Conservation (phyloP, 2,888 invertebrate species). For the Corbicula japonica region DNA sequence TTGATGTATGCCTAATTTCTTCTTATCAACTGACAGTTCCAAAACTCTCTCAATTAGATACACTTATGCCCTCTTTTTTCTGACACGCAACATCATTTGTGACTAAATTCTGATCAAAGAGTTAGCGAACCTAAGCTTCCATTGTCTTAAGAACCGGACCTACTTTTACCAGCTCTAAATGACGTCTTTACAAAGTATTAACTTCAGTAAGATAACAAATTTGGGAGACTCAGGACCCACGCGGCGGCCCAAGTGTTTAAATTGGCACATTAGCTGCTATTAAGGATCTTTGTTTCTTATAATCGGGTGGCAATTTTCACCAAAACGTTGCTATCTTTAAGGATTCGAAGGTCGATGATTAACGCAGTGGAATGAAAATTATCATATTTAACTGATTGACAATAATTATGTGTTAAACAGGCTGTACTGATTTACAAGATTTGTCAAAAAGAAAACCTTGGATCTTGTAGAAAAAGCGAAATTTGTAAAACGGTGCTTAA, state of each 20-base stretch:
- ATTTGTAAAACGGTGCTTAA: constrained; percentile 18
- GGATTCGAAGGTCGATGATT: constrained; percentile 35
- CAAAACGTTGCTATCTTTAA: constrained; percentile 12
- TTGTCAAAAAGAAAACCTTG: constrained; percentile 25
- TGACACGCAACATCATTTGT: too few relatives aligned
- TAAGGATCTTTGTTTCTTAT: constrained; percentile 42
- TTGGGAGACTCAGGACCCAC: constrained; percentile 42
- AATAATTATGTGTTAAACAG: constrained; percentile 49
- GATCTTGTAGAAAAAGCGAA: constrained; percentile 38
- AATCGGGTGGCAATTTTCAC: constrained; percentile 25
- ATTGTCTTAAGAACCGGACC: constrained; percentile 23
- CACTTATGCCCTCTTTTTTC: too few relatives aligned
- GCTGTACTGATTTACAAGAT: constrained; percentile 3
- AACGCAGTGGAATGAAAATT: constrained; percentile 46
- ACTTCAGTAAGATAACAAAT: constrained; percentile 39
- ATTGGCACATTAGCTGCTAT: constrained; percentile 39
- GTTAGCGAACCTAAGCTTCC: too few relatives aligned
- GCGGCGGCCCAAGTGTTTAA: constrained; percentile 37
- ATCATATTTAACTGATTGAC: constrained; percentile 33
- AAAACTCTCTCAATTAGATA: too few relatives aligned
- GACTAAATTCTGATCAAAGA: too few relatives aligned
- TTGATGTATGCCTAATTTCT: too few relatives aligned
- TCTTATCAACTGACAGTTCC: too few relatives aligned
- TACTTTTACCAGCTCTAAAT: constrained; percentile 5
- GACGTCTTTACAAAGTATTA: background rate